phyloP scores from a whole-genome alignment of 2,888 invertebrate genomes.

The Scrobipalpa atriplicella region DNA sequence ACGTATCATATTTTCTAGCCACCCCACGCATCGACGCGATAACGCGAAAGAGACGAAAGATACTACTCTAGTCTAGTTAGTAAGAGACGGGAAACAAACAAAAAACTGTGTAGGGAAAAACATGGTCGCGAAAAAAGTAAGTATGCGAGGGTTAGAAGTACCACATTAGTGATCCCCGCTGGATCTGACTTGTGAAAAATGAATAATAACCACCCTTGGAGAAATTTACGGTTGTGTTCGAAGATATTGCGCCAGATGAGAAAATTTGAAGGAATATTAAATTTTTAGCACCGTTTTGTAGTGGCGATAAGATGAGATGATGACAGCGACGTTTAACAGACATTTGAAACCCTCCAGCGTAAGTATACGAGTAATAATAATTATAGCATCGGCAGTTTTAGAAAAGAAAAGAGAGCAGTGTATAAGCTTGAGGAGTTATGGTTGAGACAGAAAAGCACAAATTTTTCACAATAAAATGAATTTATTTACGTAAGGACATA shows the following conservation, averaged over 20 bases:
- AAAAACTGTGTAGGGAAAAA: slow-evolving; percentile 77
- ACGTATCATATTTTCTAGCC: slow-evolving; percentile 80
- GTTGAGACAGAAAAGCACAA: too few relatives aligned
- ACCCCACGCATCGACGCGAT: slow-evolving; percentile 69
- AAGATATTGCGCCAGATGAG: slow-evolving; percentile 59
- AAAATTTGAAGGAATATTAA: slow-evolving; percentile 49
- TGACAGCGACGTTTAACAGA: not conserved
- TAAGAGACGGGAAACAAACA: slow-evolving; percentile 63
- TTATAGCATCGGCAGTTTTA: too few relatives aligned
- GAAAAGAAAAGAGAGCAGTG: too few relatives aligned
- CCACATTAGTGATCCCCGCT: slow-evolving; percentile 75
- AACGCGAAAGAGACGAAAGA: slow-evolving; percentile 54
- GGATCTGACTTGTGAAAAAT: slow-evolving; percentile 73
- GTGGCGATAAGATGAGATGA: slow-evolving; percentile 24
- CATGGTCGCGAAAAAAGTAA: slow-evolving; percentile 74
- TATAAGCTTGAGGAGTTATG: too few relatives aligned
- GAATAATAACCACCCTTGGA: slow-evolving; percentile 70
- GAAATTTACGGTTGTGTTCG: slow-evolving; percentile 66
- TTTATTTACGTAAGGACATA: too few relatives aligned
- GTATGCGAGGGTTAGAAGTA: slow-evolving; percentile 73
- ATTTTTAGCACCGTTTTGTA: slow-evolving; percentile 42
- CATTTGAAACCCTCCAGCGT: not conserved
- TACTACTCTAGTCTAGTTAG: slow-evolving; percentile 24
- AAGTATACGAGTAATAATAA: too few relatives aligned
- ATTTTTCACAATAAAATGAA: too few relatives aligned